Base-by-base conservation (phyloP, 2,888 invertebrate genomes). In the Macrophya annulata region DNA sequence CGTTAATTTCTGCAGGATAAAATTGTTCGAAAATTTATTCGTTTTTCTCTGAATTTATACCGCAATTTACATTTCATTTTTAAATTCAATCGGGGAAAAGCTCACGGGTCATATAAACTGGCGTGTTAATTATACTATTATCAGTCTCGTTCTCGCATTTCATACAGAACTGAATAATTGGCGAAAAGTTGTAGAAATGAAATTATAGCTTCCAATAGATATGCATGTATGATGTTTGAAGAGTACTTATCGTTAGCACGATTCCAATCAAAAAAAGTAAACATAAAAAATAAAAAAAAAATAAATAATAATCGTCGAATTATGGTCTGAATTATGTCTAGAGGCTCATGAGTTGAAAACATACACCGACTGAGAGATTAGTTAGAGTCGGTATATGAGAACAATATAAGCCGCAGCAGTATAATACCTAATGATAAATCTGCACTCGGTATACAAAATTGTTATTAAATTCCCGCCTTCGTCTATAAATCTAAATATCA, bases 401-500 rank as follows among this genome's bases (percentile, higher is more conserved):
- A 65, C 65, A 21, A 65, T 65, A 31, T 31, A 31, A 10, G 4
- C 21, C 25, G 62, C 6, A 4, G 15, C 55, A 3, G 62, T n/a
- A 55, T 55, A 25, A 62, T 17, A 62, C 55, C 55, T 21, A 62
- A 62, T 62, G 8, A 65, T 10, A 31, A 65, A 65, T 65, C 31
- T 12, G 31, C 31, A 65, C 31, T 17, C 17, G 5, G 37, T 1
- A 72, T 72, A 72, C 31, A 43, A 40, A 43, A 37, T 40, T 4
- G 2, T 43, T 72, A 72, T 37, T 10, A 40, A 43, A 43, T 43
- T 43, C 17, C 9, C 71, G 17, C 0, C 43, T 15, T 40, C 71
- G 71, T 12, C 15, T 72, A n/a, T 72, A 72, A 72, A n/a, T 72
- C 71, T n/a, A 3, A 72, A 72, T 72, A 40, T 43, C 71, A 9